These are phyloP conservation scores for Suillia variegata DNA, from an alignment of 2,888 invertebrate species.

Conservation along the genomic window DNA sequence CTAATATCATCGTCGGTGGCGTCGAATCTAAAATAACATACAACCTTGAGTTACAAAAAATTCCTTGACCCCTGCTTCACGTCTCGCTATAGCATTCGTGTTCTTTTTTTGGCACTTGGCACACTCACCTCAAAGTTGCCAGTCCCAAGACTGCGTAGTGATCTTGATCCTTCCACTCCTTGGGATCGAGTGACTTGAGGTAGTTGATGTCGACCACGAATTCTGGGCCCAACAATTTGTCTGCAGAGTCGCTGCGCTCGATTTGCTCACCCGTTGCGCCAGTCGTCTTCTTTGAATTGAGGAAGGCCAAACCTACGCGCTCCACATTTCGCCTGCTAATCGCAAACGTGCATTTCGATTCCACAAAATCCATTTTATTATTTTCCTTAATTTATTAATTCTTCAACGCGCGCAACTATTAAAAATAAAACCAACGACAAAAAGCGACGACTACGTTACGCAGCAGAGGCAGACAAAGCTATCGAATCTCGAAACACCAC, in stretches of 20 bases:
- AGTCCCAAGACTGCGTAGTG: conserved; percentile 96
- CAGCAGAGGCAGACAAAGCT: too few species aligned
- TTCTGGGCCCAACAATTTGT: conserved; percentile 59
- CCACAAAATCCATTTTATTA: conserved; percentile 29
- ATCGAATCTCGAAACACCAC: too few species aligned
- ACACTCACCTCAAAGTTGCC: conserved; percentile 64
- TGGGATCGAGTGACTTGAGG: conserved; percentile 88
- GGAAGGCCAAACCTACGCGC: conserved; percentile 47
- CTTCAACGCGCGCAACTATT: conserved; percentile 7
- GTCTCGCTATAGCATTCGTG: neutral
- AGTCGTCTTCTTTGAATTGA: conserved; percentile 35
- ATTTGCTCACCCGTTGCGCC: conserved; percentile 32
- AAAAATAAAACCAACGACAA: too few species aligned
- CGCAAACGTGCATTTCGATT: conserved; percentile 26
- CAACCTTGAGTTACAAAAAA: conserved; percentile 14
- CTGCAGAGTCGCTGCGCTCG: conserved; percentile 47
- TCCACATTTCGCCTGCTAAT: conserved; percentile 37
- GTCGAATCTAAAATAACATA: conserved; percentile 68
- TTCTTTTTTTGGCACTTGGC: neutral
- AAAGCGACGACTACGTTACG: too few species aligned
- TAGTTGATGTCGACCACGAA: conserved; percentile 80
- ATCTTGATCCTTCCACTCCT: conserved; percentile 97
- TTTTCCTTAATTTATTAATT: too few species aligned
- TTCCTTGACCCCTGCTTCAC: neutral
- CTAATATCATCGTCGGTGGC: conserved; percentile 94